phyloP scores from a whole-genome alignment of 53 echinoderm and acorn worm genomes.

The Apostichopus leukothele region DNA sequence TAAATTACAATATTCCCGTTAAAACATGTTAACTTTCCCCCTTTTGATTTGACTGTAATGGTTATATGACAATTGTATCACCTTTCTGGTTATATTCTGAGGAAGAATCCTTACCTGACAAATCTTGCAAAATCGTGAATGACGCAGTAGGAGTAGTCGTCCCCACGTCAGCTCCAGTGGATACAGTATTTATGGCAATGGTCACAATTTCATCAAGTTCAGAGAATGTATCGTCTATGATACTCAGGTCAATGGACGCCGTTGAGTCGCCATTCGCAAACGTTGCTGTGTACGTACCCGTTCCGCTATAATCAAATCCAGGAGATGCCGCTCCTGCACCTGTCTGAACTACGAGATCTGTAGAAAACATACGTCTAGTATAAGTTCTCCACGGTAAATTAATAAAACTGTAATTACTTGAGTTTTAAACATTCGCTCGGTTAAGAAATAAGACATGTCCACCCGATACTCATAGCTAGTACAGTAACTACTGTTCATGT shows the following conservation, averaged over 20 bases:
- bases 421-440: too few species aligned
- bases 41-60: too few species aligned
- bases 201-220: not conserved
- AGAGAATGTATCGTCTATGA: not conserved
- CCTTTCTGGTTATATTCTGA: too few species aligned
- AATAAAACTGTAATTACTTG: too few species aligned
- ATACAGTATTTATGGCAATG: not conserved
- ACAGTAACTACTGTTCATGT: too few species aligned
- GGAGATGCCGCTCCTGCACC: not conserved
- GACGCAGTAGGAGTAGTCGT: not conserved
- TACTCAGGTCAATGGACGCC: not conserved
- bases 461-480: too few species aligned
- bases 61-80: too few species aligned
- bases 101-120: not conserved
- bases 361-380: too few species aligned
- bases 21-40: too few species aligned
- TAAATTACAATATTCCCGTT: too few species aligned
- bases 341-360: not conserved
- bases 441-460: too few species aligned
- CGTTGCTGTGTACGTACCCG: constrained; percentile 1
- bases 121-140: not conserved
- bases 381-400: too few species aligned
- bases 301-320: constrained; percentile 6
- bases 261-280: not conserved
- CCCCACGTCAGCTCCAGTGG: not conserved